These are phyloP conservation scores for Eristalis arbustorum DNA, from an alignment of 2,888 invertebrate species.

Conservation along the genomic window DNA sequence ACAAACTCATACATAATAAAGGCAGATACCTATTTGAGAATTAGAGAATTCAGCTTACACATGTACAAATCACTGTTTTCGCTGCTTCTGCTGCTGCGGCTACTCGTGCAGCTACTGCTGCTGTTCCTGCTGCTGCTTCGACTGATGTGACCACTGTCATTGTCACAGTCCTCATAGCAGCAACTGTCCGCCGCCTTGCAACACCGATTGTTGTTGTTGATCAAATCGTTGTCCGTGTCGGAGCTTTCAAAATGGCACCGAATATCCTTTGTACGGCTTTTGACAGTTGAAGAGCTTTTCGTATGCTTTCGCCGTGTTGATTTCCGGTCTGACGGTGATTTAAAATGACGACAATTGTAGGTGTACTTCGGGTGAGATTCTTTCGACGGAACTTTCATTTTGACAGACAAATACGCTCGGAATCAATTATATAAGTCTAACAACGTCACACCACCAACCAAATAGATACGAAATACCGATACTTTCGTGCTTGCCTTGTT, in stretches of 20 bases:
- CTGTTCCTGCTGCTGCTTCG: conserved; percentile 61
- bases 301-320: conserved; percentile 21
- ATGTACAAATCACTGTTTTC: conserved; percentile 59
- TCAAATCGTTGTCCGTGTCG: conserved; percentile 52
- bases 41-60: conserved; percentile 59
- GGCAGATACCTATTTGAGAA: conserved; percentile 19
- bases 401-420: conserved; percentile 28
- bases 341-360: conserved; percentile 55
- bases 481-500: conserved; percentile 41
- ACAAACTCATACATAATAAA: conserved; percentile 19
- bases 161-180: conserved; percentile 44
- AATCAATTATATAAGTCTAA: conserved; percentile 45
- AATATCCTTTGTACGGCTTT: conserved; percentile 42
- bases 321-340: conserved; percentile 48
- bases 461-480: conserved; percentile 26
- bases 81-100: conserved; percentile 33
- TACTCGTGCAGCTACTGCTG: conserved; percentile 8
- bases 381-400: conserved; percentile 62
- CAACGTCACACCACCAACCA: conserved; percentile 8
- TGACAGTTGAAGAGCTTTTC: conserved; percentile 27
- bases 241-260: conserved; percentile 37
- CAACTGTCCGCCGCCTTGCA: conserved; percentile 40
- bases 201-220: conserved; percentile 40
- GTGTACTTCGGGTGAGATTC: conserved; percentile 53
- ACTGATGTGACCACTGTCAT: conserved; percentile 62